Percentiles rank a stretch among this genome's conserved stretches.
Evolutionary conservation across 2,113 vertebrate species (phyloP).

Genomic region (Forbesichthys agassizii): DNA sequence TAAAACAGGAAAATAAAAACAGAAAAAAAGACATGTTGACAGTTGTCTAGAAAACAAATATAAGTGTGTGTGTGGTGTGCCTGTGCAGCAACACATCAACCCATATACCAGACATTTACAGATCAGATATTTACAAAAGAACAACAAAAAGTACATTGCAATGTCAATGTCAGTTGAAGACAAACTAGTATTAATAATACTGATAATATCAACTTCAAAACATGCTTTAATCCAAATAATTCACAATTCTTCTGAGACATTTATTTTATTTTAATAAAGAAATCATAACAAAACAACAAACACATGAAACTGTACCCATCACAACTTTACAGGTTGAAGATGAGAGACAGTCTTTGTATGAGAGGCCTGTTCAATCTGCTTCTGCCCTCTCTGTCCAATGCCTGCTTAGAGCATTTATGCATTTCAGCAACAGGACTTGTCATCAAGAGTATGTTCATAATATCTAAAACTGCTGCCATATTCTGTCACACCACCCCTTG

Average conservation of each 20-base stretch:
- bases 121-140: slow-evolving; percentile 77
- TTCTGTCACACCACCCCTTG: slow-evolving; percentile 19
- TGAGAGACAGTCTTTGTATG: slow-evolving; percentile 65
- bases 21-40: slow-evolving; percentile 67
- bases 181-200: slow-evolving; percentile 50
- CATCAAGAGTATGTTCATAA: slow-evolving; percentile 11
- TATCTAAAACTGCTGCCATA: slow-evolving; percentile 27
- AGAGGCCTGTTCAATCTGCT: slow-evolving; percentile 7
- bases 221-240: slow-evolving; percentile 63
- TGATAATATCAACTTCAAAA: slow-evolving; percentile 47
- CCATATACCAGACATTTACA: slow-evolving; percentile 64
- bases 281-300: slow-evolving; percentile 62
- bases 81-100: slow-evolving; percentile 45
- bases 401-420: neutral
- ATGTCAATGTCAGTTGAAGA: slow-evolving; percentile 51
- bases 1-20: slow-evolving; percentile 62
- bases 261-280: slow-evolving; percentile 69
- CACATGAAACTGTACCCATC: slow-evolving; percentile 63
- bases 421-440: slow-evolving; percentile 25
- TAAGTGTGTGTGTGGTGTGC: slow-evolving; percentile 43
- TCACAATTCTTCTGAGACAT: slow-evolving; percentile 65
- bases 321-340: slow-evolving; percentile 60
- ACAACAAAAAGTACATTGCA: slow-evolving; percentile 21
- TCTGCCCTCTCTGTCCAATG: too few species aligned
- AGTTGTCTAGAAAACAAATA: slow-evolving; percentile 66